phyloP scores from a whole-genome alignment of 2,888 invertebrate genomes.

The Drosophila fungiperda region DNA sequence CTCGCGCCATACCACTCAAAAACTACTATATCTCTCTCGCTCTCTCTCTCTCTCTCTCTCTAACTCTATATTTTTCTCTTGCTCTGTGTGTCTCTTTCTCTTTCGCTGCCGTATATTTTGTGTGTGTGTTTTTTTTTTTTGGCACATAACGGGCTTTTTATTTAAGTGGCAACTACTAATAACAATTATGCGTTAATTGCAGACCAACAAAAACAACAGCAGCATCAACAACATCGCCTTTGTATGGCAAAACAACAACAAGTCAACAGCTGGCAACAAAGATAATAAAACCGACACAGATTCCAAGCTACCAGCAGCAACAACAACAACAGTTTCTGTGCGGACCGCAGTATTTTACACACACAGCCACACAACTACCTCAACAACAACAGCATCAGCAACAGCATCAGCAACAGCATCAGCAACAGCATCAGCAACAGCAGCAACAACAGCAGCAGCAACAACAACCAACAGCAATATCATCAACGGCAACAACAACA shows the following conservation, averaged over 20 bases:
- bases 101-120: conserved; percentile 47
- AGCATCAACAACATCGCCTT: conserved; percentile 15
- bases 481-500: conserved; percentile 63
- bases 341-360: conserved; percentile 67
- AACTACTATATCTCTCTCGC: conserved; percentile 2
- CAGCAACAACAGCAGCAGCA: conserved; percentile 53
- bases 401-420: conserved; percentile 47
- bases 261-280: conserved; percentile 63
- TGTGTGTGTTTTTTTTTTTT: conserved; percentile 41
- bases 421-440: conserved; percentile 40
- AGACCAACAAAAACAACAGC: conserved; percentile 51
- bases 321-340: conserved; percentile 52
- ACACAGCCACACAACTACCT: conserved; percentile 78
- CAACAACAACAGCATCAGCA: conserved; percentile 56
- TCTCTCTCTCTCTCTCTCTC: conserved; percentile 21
- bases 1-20: conserved; percentile 8
- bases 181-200: conserved; percentile 31
- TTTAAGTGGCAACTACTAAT: conserved; percentile 13
- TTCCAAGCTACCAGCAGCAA: conserved; percentile 83
- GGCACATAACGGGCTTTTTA: conserved; percentile 29
- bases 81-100: conserved; percentile 28
- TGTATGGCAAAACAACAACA: conserved; percentile 63
- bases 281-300: conserved; percentile 82
- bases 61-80: conserved; percentile 9
- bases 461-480: conserved; percentile 25